phyloP scores from a whole-genome alignment of 1,140 invertebrate genomes.

The Trinorchestia longiramus region DNA sequence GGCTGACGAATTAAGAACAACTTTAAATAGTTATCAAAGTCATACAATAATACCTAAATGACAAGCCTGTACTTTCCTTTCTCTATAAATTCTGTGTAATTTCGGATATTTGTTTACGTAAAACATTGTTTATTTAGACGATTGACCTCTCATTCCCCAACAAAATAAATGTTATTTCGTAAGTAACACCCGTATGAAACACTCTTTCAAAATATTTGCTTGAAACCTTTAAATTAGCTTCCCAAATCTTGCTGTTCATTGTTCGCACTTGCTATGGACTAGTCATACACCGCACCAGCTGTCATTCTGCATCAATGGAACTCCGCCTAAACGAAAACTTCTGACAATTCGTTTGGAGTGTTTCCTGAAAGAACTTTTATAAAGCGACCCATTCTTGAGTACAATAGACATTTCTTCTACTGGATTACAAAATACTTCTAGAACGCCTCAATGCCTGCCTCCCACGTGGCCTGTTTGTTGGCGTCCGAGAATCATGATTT shows the following conservation, averaged over 20 bases:
- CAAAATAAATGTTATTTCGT: no score
- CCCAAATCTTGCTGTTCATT: not conserved
- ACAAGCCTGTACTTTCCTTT: no score
- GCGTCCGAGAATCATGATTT: constrained; percentile 7
- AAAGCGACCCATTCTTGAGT: not conserved
- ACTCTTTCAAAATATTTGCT: not conserved
- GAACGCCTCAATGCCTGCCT: not conserved
- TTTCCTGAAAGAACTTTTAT: not conserved
- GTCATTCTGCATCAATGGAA: not conserved
- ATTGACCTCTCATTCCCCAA: no score
- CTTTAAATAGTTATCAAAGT: no score
- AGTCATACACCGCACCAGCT: not conserved
- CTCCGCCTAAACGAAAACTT: not conserved
- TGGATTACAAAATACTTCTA: constrained; percentile 4
- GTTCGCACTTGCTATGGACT: not conserved
- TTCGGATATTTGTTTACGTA: no score
- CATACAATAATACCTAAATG: no score
- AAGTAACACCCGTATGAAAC: no score
- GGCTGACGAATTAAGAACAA: no score
- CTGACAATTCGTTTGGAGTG: not conserved
- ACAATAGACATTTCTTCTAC: constrained; percentile 9
- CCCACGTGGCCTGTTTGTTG: not conserved
- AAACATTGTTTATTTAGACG: no score
- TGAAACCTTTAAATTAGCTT: not conserved
- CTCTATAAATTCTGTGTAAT: no score